Evolutionary conservation across 2,113 vertebrate species (phyloP).

Genomic region (Cathartes aura): DNA sequence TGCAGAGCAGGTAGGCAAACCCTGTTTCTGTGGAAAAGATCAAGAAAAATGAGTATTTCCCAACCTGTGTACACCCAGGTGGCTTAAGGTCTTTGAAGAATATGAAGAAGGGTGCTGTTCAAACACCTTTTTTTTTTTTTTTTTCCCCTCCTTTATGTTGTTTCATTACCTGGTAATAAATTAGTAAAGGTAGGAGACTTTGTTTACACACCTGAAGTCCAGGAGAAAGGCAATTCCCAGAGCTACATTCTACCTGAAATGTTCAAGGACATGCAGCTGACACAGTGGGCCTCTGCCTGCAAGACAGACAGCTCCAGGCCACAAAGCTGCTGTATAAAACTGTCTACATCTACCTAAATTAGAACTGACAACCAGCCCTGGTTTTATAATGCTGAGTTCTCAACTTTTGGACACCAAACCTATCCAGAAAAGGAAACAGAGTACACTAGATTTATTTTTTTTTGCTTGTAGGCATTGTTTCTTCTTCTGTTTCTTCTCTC

Average conservation of each 20-base stretch:
- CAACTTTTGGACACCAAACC: slow-evolving; percentile 67
- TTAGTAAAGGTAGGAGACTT: slow-evolving; percentile 44
- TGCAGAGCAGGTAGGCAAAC: not conserved
- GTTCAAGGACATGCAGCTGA: slow-evolving; percentile 84
- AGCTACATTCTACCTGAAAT: slow-evolving; percentile 74
- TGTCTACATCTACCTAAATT: slow-evolving; percentile 80
- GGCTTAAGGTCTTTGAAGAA: not conserved
- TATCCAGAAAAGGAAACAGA: slow-evolving; percentile 56
- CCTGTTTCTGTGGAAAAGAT: not conserved
- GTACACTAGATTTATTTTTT: not conserved
- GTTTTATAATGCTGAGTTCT: slow-evolving; percentile 73
- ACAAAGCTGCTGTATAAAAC: slow-evolving; percentile 76
- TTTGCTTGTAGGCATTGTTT: slow-evolving; percentile 55
- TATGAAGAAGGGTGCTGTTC: not conserved
- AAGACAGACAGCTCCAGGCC: slow-evolving; percentile 82
- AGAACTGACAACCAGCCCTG: slow-evolving; percentile 80
- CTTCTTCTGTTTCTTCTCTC: not conserved
- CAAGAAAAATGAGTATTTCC: not conserved
- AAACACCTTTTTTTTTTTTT: not conserved
- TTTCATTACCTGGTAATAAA: slow-evolving; percentile 44
- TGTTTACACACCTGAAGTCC: slow-evolving; percentile 66
- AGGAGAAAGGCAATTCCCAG: slow-evolving; percentile 64
- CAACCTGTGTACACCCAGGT: not conserved
- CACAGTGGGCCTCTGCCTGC: slow-evolving; percentile 71
- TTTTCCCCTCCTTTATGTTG: accelerated